Evolutionary conservation across 2,888 invertebrate genomes (phyloP).

Genomic region (Chromoteleia sp.): DNA sequence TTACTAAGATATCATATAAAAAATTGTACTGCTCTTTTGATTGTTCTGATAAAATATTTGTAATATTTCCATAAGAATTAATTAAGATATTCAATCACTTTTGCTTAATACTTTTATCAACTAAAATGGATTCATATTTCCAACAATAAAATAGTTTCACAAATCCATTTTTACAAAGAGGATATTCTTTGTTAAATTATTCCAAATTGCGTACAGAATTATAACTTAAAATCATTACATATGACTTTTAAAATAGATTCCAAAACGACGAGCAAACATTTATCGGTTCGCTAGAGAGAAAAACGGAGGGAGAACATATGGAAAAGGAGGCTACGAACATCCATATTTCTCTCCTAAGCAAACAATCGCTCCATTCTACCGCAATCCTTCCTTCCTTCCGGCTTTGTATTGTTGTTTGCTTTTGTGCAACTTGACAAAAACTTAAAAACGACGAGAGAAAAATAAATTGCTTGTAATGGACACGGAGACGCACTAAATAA

Average conservation of each 20-base stretch:
- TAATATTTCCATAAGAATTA: too few relatives aligned
- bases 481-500: slow-evolving; percentile 23
- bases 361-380: slow-evolving; percentile 60
- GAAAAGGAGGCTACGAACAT: slow-evolving; percentile 49
- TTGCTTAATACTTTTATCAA: too few relatives aligned
- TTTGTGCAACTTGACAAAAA: slow-evolving; percentile 58
- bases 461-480: slow-evolving; percentile 63
- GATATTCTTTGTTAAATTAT: too few relatives aligned
- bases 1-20: too few relatives aligned
- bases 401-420: slow-evolving; percentile 55
- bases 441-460: slow-evolving; percentile 48
- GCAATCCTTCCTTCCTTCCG: slow-evolving; percentile 58
- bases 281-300: slow-evolving; percentile 16
- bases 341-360: slow-evolving; percentile 61
- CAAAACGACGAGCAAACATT: slow-evolving; percentile 43
- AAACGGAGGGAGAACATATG: slow-evolving; percentile 11
- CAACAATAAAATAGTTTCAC: too few relatives aligned
- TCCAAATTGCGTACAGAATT: not conserved
- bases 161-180: too few relatives aligned
- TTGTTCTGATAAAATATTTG: too few relatives aligned
- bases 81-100: too few relatives aligned
- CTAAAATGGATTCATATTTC: too few relatives aligned
- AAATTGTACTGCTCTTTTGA: too few relatives aligned
- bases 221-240: not conserved
- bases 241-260: not conserved